Conservation (phyloP, 2,888 invertebrate species). For the Pristionchus japonicus region DNA sequence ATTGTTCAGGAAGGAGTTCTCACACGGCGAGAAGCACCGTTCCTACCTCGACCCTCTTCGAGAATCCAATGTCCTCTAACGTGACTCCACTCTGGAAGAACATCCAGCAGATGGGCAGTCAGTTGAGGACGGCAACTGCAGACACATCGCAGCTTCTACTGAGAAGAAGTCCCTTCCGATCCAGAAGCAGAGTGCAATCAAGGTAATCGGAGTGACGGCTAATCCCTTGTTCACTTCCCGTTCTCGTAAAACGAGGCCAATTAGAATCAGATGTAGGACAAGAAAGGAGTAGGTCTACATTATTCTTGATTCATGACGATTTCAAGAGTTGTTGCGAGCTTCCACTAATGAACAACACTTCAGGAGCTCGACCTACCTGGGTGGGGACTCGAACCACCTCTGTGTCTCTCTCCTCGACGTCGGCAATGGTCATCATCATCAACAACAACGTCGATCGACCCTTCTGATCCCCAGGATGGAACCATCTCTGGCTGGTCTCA, state of each 20-base stretch:
- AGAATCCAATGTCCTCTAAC: constrained; percentile 51
- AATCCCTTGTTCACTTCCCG: too few species aligned
- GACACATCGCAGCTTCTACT: constrained; percentile 66
- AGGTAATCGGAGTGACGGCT: too few species aligned
- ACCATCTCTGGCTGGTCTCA: constrained; percentile 22
- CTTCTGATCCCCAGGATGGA: constrained; percentile 36
- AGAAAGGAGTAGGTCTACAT: too few species aligned
- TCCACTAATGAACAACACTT: not conserved
- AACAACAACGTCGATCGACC: constrained; percentile 25
- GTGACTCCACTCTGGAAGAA: constrained; percentile 67
- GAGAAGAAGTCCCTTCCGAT: constrained; percentile 67
- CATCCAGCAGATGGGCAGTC: constrained; percentile 69
- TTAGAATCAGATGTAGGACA: too few species aligned
- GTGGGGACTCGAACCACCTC: constrained; percentile 42
- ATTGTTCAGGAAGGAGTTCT: not conserved
- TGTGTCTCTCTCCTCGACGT: constrained; percentile 42
- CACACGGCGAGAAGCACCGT: constrained; percentile 38
- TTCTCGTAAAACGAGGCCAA: not conserved
- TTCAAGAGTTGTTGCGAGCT: not conserved
- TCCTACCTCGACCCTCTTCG: constrained; percentile 44
- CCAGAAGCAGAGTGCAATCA: constrained; percentile 63
- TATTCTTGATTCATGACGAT: too few species aligned
- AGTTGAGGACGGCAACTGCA: constrained; percentile 65
- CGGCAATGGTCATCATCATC: constrained; percentile 3
- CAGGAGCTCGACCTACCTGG: constrained; percentile 45